Conservation (phyloP, 2,113 vertebrate genomes). For the Ptilonorhynchus violaceus region DNA sequence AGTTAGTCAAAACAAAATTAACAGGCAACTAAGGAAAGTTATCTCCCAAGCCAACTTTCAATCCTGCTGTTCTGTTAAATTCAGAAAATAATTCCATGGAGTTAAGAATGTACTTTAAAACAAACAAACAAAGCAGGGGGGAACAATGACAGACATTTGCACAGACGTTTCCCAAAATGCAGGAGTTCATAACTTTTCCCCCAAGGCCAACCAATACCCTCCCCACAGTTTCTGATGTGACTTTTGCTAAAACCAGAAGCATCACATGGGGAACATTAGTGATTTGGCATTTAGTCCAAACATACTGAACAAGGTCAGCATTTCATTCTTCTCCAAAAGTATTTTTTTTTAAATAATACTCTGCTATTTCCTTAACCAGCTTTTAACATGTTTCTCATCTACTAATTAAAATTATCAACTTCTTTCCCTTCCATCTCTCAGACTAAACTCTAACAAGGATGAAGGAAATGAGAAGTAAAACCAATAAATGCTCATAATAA, state of each 20-base stretch:
- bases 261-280: not conserved
- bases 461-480: constrained; percentile 1
- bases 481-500: not conserved
- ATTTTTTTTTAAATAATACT: not conserved
- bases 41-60: not conserved
- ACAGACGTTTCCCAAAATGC: not conserved
- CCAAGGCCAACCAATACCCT: not conserved
- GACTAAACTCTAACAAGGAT: not conserved
- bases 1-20: constrained; percentile 14
- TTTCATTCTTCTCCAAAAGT: not conserved
- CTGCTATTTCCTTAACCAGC: not conserved
- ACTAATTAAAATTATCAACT: not conserved
- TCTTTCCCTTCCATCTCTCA: not conserved
- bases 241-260: constrained; percentile 25
- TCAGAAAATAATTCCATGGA: constrained; percentile 22
- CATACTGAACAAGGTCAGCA: not conserved
- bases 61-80: not conserved
- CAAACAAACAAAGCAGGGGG: constrained; percentile 17
- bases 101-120: constrained; percentile 25
- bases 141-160: not conserved
- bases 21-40: not conserved
- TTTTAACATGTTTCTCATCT: not conserved
- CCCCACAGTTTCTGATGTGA: not conserved
- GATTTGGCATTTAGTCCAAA: not conserved
- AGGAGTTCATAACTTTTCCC: not conserved